Evolutionary conservation across 2,113 vertebrate genomes (phyloP), one percentile per base, ranked within the genome.

Genomic region (Plectropomus leopardus): DNA sequence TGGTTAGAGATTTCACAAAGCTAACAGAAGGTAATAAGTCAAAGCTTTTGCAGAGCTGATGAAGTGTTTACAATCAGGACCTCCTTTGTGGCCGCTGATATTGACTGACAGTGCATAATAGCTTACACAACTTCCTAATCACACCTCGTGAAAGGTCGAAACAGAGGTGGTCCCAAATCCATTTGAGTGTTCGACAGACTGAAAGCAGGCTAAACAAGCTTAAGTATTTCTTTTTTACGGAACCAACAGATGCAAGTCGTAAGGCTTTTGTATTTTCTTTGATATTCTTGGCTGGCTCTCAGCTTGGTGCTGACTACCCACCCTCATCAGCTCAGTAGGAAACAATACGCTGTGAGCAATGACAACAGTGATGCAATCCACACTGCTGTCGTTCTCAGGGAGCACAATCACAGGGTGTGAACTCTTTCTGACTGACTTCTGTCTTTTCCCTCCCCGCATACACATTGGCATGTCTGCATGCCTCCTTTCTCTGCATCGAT

Each of bases 271-370:
- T 63, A 30, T 70, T 59, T 9, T 17, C 57, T 79, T 74, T 87
- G 70, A 82, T 88, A 71, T 79, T 77, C 72, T 78, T 36, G 24
- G 53, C 65, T 63, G 50, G 36, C 21, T 83, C 72, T 48, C 83
- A 36, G 71, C 75, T 67, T 72, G 78, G 51, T 75, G 76, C 72
- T 24, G 66, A 80, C 74, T 58, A 58, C 55, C 42, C 42, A 63
- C 73, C 67, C 76, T 68, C 57, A 72, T 66, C 80, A 80, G 55
- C 84, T 34, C 81, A 15, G 70, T 78, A 83, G 81, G 85, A 90
- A 80, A 84, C 78, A 69, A 66, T 50, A 53, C 32, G 53, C 40
- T 69, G 17, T 59, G 60, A 83, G 79, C 60, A 68, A 16, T 57
- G 44, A 77, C 73, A 80, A 64, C 64, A 59, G 69, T 1, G 28